phyloP scores from a whole-genome alignment of 2,888 invertebrate species.

The Eubasilissa splendida region DNA sequence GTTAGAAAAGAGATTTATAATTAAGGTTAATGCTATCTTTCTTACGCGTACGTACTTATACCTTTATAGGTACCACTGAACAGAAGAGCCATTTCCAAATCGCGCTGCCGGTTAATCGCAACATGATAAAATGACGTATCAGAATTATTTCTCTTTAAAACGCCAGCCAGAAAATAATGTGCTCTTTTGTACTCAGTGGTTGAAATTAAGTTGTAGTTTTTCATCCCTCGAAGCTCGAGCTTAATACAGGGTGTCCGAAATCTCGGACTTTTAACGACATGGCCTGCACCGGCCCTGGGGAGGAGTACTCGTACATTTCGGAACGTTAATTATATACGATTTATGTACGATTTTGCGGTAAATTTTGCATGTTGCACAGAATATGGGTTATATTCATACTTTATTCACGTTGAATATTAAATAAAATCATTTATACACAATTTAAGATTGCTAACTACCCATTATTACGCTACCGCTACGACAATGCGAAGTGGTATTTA shows the following conservation, averaged over 20 bases:
- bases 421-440: no score
- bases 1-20: slow-evolving; percentile 2
- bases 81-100: background rate
- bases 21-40: slow-evolving; percentile 4
- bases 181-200: slow-evolving; percentile 20
- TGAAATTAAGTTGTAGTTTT: background rate
- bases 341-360: slow-evolving; percentile 52
- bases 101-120: background rate
- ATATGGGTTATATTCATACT: slow-evolving; percentile 35
- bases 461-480: no score
- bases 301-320: slow-evolving; percentile 41
- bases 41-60: background rate
- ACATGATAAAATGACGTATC: background rate
- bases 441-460: no score
- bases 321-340: slow-evolving; percentile 53
- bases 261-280: slow-evolving; percentile 40
- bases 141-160: background rate
- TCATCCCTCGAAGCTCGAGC: background rate
- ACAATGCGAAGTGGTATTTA: no score
- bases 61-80: background rate
- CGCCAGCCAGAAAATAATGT: background rate
- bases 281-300: slow-evolving; percentile 44
- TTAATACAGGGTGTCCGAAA: slow-evolving; percentile 50
- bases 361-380: slow-evolving; percentile 29
- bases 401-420: slow-evolving; percentile 5